Evolutionary conservation across 2,797 vertebrate species (phyloP).

Genomic region (Holocentrus rufus): DNA sequence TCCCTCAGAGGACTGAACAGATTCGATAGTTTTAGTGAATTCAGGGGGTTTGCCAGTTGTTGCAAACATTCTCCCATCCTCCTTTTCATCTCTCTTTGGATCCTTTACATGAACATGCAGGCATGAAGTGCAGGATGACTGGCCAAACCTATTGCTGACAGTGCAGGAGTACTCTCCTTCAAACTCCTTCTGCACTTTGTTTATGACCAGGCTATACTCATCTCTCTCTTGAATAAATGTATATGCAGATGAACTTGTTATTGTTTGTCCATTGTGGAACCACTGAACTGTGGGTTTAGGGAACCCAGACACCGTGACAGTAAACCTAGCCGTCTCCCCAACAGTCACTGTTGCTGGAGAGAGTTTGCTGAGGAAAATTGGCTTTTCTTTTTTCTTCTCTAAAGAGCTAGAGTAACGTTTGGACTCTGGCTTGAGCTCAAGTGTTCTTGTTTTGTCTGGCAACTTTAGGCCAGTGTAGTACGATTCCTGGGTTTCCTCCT

Average conservation of each 20-base stretch:
- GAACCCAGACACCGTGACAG: constrained; percentile 83
- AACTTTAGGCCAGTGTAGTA: constrained; percentile 81
- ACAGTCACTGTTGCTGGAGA: constrained; percentile 78
- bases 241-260: constrained; percentile 79
- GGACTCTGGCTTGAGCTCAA: constrained; percentile 89
- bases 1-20: constrained; percentile 74
- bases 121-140: constrained; percentile 81
- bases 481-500: constrained; percentile 84
- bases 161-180: constrained; percentile 88
- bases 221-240: constrained; percentile 82
- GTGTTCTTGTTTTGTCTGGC: constrained; percentile 82
- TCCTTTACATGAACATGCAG: constrained; percentile 81
- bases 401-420: constrained; percentile 80
- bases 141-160: constrained; percentile 85
- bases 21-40: constrained; percentile 80
- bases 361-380: constrained; percentile 87
- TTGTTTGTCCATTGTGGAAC: constrained; percentile 83
- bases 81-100: constrained; percentile 38
- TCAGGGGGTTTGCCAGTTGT: constrained; percentile 75
- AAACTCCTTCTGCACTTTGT: constrained; percentile 75
- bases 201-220: constrained; percentile 87
- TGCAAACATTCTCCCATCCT: neutral
- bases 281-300: constrained; percentile 87
- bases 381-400: constrained; percentile 83
- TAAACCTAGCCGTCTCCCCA: constrained; percentile 85